Base-by-base conservation (phyloP, 2,797 vertebrate species). In the Dryobates pubescens region DNA sequence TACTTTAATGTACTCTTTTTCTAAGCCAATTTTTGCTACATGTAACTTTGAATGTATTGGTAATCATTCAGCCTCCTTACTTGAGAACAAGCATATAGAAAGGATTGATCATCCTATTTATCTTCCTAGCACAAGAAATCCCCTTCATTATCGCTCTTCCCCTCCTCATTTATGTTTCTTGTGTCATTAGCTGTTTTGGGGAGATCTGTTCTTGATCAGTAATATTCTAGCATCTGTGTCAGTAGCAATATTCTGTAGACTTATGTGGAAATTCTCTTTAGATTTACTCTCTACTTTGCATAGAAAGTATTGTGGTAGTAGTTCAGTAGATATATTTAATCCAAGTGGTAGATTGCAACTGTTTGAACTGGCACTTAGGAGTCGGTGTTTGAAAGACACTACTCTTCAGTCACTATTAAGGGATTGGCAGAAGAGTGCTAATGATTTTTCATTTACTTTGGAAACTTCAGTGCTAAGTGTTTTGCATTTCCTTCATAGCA, bases 1-100 rank as follows among this genome's bases (percentile, higher is more conserved):
- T 78, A 11, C 59, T 30, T 47, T 70, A 49, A 23, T 5, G 14
- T 56, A 24, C 10, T 23, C 18, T 41, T 27, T 7, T 34, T 59
- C 14, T 64, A 51, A 70, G 24, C 10, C 17, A 49, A 9, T 32
- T 64, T n/a, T 83, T 74, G 34, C 58, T 41, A 14, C 9, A 5
- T 11, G 9, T 4, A 70, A 32, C 7, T 19, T 51, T 8, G 8
- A 56, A 23, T 3, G 7, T 0, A 26, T 56, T 8, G 0, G 1
- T 65, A 58, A 24, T 82, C 32, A 43, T 9, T 34, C 29, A 62
- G 6, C 7, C 49, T 7, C 8, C 13, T 75, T 17, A 10, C 10
- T 13, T 43, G 32, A 82, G 72, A 56, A n/a, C 5, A 64, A 61
- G 3, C 22, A 51, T 9, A 27, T 64, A 38, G 36, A 58, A 49